Evolutionary conservation across 2,113 vertebrate genomes (phyloP).

Genomic region (Vicugna pacos): DNA sequence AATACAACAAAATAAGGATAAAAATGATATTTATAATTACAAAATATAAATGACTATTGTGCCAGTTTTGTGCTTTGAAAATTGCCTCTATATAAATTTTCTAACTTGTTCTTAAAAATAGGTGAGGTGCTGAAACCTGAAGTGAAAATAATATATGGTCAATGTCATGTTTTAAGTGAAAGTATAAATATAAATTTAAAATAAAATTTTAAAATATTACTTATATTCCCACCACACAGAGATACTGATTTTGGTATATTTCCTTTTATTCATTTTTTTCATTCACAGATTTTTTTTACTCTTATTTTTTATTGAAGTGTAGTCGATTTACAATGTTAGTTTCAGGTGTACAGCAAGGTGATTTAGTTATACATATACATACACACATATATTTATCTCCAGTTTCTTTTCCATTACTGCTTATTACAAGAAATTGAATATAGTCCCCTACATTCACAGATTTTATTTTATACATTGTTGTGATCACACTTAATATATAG

Average conservation of each 20-base stretch:
- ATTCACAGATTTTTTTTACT: constrained; percentile 13
- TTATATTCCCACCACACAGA: neutral
- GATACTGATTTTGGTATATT: neutral
- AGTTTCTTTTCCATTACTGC: too few species aligned
- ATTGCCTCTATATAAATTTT: neutral
- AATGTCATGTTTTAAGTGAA: constrained; percentile 38
- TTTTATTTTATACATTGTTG: neutral
- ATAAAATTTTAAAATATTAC: neutral
- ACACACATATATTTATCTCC: too few species aligned
- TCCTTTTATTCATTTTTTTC: neutral
- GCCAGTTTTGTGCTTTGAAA: neutral
- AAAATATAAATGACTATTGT: constrained; percentile 13
- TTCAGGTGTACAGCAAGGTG: too few species aligned
- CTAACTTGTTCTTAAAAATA: neutral
- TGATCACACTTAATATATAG: neutral
- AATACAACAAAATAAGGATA: neutral
- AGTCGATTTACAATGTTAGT: too few species aligned
- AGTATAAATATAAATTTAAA: neutral
- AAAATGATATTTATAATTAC: neutral
- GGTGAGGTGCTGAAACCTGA: neutral
- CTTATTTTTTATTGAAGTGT: too few species aligned
- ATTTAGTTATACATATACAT: too few species aligned
- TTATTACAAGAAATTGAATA: too few species aligned
- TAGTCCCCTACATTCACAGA: neutral
- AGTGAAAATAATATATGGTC: neutral